Percentiles rank a stretch among this genome's conserved stretches.
These are phyloP conservation scores for Zelostemma sp. DNA, from an alignment of 1,140 invertebrate genomes.

Conservation along the genomic window DNA sequence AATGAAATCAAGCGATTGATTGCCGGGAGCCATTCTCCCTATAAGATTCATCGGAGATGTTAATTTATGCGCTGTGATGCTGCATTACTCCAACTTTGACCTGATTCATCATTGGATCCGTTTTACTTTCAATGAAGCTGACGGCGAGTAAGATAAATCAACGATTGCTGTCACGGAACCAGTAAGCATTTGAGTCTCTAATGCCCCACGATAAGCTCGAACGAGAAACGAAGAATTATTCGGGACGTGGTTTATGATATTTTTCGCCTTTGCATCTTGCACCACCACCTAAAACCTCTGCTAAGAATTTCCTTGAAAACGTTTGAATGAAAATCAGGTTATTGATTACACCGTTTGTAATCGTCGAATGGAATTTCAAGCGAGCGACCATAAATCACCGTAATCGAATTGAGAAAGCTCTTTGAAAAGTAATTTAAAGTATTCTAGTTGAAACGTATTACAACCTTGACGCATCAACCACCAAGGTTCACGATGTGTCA, in stretches of 20 bases:
- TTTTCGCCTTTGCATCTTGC: too few species aligned
- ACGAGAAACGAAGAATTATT: too few species aligned
- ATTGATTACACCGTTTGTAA: too few species aligned
- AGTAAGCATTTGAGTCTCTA: too few species aligned
- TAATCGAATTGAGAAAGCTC: not conserved
- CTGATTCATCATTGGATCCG: not conserved
- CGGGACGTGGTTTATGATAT: too few species aligned
- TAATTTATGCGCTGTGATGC: not conserved
- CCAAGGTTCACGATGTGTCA: not conserved
- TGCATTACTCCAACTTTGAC: slow-evolving; percentile 1
- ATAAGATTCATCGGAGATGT: not conserved
- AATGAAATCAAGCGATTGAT: not conserved
- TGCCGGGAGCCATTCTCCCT: not conserved
- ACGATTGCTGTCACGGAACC: not conserved
- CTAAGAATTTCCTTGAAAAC: too few species aligned
- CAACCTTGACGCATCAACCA: not conserved
- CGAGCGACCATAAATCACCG: too few species aligned
- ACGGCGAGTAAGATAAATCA: not conserved
- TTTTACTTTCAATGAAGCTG: not conserved
- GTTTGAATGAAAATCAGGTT: too few species aligned
- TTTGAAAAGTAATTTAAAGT: not conserved
- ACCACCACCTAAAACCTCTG: too few species aligned
- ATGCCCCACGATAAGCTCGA: too few species aligned
- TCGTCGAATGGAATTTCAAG: too few species aligned
- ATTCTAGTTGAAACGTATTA: not conserved